phyloP scores from a whole-genome alignment of 1,140 invertebrate species.

The Hycleus cichorii region DNA sequence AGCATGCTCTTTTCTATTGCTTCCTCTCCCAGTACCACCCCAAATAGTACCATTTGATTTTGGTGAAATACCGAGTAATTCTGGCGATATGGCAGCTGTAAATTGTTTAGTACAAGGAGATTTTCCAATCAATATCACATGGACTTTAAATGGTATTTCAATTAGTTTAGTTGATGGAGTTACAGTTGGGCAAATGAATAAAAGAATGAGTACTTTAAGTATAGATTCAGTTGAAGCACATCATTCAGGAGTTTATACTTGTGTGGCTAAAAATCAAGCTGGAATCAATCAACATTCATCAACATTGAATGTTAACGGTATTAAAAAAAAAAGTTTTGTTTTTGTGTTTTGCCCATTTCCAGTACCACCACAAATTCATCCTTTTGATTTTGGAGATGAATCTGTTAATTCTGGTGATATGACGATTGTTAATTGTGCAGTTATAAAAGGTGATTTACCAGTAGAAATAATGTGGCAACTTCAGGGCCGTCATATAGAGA shows the following conservation, averaged over 20 bases:
- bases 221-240: slow-evolving; percentile 51
- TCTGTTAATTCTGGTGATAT: slow-evolving; percentile 47
- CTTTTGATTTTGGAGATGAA: slow-evolving; percentile 45
- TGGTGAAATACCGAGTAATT: slow-evolving; percentile 45
- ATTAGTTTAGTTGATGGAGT: slow-evolving; percentile 27
- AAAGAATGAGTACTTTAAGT: slow-evolving; percentile 55
- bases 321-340: no score
- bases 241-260: slow-evolving; percentile 60
- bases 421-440: slow-evolving; percentile 48
- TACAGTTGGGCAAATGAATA: slow-evolving; percentile 50
- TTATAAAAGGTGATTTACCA: slow-evolving; percentile 57
- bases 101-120: slow-evolving; percentile 52
- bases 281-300: slow-evolving; percentile 52
- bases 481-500: slow-evolving; percentile 47
- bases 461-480: slow-evolving; percentile 58
- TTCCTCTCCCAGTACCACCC: slow-evolving; percentile 38
- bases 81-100: slow-evolving; percentile 48
- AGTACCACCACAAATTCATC: slow-evolving; percentile 46
- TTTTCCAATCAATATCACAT: slow-evolving; percentile 47
- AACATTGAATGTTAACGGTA: slow-evolving; percentile 57
- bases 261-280: slow-evolving; percentile 59
- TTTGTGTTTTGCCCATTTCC: slow-evolving; percentile 14
- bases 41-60: slow-evolving; percentile 48
- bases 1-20: slow-evolving; percentile 1
- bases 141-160: slow-evolving; percentile 35